These are phyloP conservation scores for Drosophila ambigua DNA, from an alignment of 1,140 invertebrate species.

Conservation along the genomic window DNA sequence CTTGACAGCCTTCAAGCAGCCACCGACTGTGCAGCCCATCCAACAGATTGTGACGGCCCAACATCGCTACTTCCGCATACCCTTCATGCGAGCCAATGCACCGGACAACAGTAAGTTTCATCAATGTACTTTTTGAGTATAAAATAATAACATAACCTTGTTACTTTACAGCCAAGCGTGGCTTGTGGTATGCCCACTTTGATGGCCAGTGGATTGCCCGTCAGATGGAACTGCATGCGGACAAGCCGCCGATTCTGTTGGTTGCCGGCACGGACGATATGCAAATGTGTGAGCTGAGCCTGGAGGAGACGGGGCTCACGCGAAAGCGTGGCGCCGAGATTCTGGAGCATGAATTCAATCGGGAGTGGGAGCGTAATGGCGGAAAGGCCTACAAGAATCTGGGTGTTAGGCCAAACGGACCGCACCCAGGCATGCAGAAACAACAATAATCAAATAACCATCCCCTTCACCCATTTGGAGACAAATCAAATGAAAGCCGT, in stretches of 20 bases:
- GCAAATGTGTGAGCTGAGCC: constrained; percentile 98
- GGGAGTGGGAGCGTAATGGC: constrained; percentile 93
- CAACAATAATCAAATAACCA: constrained; percentile 24
- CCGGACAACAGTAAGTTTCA: constrained; percentile 75
- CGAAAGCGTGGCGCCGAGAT: constrained; percentile 98
- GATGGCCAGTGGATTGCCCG: constrained; percentile 98
- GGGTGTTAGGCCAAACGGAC: constrained; percentile 71
- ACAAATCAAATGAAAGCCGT: constrained; percentile 49
- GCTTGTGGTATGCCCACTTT: constrained; percentile 99
- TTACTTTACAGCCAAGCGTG: constrained; percentile 85
- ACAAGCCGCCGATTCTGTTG: constrained; percentile 94
- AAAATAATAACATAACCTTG: not conserved
- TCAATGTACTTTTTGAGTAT: too few species aligned
- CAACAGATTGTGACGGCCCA: constrained; percentile 87
- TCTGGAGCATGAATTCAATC: constrained; percentile 94
- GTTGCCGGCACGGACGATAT: constrained; percentile 97
- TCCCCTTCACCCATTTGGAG: constrained; percentile 13
- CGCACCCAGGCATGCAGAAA: constrained; percentile 40
- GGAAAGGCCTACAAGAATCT: constrained; percentile 87
- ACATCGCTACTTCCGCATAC: constrained; percentile 97
- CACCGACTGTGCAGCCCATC: constrained; percentile 86
- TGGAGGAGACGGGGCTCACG: constrained; percentile 98
- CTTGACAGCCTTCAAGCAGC: constrained; percentile 86
- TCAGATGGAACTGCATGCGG: constrained; percentile 98
- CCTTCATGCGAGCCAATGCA: constrained; percentile 91